These are phyloP conservation scores for Heliothis peltigera DNA, from an alignment of 2,888 invertebrate species.

Conservation along the genomic window DNA sequence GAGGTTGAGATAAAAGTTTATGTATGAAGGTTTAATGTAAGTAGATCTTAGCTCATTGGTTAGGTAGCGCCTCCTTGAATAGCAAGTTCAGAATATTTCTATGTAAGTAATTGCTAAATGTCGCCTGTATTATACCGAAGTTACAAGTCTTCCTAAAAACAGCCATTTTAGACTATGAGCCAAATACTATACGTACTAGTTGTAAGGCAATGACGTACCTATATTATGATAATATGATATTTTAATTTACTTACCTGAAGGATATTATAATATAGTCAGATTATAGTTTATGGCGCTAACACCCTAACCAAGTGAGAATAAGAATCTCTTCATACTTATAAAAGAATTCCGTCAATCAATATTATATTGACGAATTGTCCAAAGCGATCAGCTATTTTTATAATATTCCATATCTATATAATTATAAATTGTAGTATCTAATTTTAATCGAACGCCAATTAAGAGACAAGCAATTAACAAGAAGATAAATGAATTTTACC, in stretches of 20 bases:
- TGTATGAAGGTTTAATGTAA: not conserved
- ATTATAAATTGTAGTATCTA: constrained; percentile 1
- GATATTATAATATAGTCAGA: too few relatives aligned
- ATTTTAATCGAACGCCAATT: constrained; percentile 17
- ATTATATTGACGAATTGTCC: not conserved
- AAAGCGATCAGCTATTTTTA: constrained; percentile 11
- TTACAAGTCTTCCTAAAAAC: too few relatives aligned
- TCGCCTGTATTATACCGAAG: too few relatives aligned
- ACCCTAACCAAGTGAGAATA: not conserved
- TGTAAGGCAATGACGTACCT: too few relatives aligned
- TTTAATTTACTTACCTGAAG: too few relatives aligned
- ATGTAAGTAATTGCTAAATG: too few relatives aligned
- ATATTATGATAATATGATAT: too few relatives aligned
- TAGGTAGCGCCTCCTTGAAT: not conserved
- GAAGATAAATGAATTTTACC: not conserved
- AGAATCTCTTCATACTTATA: constrained; percentile 1
- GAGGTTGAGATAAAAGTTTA: not conserved
- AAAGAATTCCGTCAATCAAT: not conserved
- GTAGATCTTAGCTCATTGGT: not conserved
- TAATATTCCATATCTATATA: not conserved
- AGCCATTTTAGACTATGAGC: too few relatives aligned
- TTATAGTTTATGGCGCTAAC: not conserved
- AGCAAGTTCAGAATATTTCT: too few relatives aligned
- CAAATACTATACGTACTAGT: too few relatives aligned
- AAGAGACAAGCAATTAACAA: constrained; percentile 6